Base-by-base conservation (phyloP, 2,113 vertebrate species). In the Oceanodroma tethys region DNA sequence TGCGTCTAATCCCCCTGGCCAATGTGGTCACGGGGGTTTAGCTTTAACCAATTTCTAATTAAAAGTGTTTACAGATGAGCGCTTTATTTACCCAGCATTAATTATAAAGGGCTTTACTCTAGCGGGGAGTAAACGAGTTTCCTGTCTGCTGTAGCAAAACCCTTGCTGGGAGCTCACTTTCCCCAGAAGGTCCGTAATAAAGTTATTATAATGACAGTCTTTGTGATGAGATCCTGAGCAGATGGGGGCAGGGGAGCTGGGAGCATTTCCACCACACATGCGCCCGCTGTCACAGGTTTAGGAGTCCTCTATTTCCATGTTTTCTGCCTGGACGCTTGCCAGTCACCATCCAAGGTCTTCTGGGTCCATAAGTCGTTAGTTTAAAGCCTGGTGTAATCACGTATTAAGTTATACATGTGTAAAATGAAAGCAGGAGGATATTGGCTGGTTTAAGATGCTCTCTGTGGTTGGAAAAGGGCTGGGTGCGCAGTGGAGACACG, bases 71-170 rank as follows among this genome's bases (percentile, higher is more conserved):
- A 97, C 96, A 97, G 97, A 98, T 96, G 96, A 96, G 94, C 4
- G 17, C 96, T 95, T 95, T 97, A 92, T 98, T 98, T 96, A 97
- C 92, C 88, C 84, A 88, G 42, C 42, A 79, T 97, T 98, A 97
- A 98, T 98, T 98, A 98, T 95, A 97, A 97, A 97, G 94, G 95
- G 91, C 97, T 98, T 98, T 98, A 71, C 95, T 97, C 90, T 84
- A 92, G 94, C 23, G 1, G 83, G 85, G 65, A 90, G 63, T 53
- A 60, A 93, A 84, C 43, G 83, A 87, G 78, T 85, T 96, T 97
- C 86, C 96, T 97, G 95, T 93, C 94, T 96, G 93, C 92, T 76
- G 84, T 67, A 76, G 89, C 89, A 86, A 91, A 93, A 19, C 91
- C 89, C 96, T 93, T 52, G 66, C 90, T 88, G 94, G 60, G 94